Conservation (phyloP, 2,888 invertebrate species). For the Megaustenia siamemsis region DNA sequence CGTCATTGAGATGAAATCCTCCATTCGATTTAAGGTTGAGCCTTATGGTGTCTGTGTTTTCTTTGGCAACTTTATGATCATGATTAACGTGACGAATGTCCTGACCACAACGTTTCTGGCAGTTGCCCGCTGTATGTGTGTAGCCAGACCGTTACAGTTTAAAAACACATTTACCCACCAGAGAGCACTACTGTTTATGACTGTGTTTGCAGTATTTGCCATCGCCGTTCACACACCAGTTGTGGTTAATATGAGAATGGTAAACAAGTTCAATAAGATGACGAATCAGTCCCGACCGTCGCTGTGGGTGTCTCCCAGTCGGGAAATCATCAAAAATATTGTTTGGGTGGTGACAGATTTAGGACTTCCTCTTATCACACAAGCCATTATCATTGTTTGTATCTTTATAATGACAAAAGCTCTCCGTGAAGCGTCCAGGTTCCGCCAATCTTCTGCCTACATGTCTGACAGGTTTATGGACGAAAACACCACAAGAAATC, state of each 20-base stretch:
- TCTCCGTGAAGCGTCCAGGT: constrained; percentile 7
- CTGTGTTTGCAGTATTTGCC: not conserved
- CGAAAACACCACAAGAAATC: no score
- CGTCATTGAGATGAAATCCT: not conserved
- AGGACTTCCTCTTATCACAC: not conserved
- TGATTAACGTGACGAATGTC: not conserved
- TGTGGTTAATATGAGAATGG: not conserved
- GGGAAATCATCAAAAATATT: not conserved
- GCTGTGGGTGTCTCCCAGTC: not conserved
- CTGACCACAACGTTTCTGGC: constrained; percentile 32
- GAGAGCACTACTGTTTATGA: not conserved
- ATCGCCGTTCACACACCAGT: not conserved
- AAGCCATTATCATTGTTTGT: constrained; percentile 12
- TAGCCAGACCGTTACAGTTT: constrained; percentile 15
- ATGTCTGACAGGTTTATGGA: not conserved
- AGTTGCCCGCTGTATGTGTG: constrained; percentile 13
- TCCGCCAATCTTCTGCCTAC: not conserved
- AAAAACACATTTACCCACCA: not conserved
- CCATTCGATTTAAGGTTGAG: not conserved
- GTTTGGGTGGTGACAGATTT: not conserved
- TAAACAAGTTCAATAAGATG: not conserved
- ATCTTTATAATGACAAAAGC: not conserved
- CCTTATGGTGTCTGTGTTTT: not conserved
- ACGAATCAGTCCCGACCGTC: not conserved
- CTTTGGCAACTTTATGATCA: not conserved